Evolutionary conservation across 2,797 vertebrate genomes (phyloP), one percentile per base, ranked within the genome.

Genomic region (Numenius phaeopus): DNA sequence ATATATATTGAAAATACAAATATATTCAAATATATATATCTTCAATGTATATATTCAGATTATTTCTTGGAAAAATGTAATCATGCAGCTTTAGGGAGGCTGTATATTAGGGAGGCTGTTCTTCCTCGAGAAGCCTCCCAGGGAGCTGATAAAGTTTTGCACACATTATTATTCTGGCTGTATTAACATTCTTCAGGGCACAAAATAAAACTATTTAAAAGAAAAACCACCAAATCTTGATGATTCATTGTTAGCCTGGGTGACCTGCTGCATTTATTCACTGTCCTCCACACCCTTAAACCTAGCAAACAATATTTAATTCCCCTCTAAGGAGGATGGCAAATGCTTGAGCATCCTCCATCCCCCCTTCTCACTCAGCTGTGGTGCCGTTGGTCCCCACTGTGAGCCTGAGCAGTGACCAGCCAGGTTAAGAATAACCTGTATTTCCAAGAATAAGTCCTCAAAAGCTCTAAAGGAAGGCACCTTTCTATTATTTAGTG

Each of bases 301-400:
- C 17, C 10, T 4, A 1, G 23, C 23, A 59, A 57, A 75, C 3
- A 57, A 24, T 8, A 82, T 47, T 59, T 69, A 57, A 80, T 58
- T 86, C 11, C 6, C 32, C 18, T 46, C 47, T 64, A 37, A 75
- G 65, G 49, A 57, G 44, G 7, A 57, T 1, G 6, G 37, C 9
- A 27, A 54, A 34, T 5, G 10, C 59, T 32, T n/a, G 21, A 55
- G 57, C 29, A 61, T 64, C 62, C 11, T 89, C 27, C 37, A 8
- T 9, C 18, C 55, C 47, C 76, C 55, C 50, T 52, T 80, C 47
- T 65, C 0, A 0, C 61, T 62, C 67, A 37, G 40, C 62, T 2
- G 0, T 14, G 9, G 21, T 4, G 59, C 24, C 1, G 3, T 29
- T 2, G 11, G 46, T 44, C 37, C 0, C 1, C 0, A 4, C 64